Base-by-base conservation (phyloP, 2,888 invertebrate genomes). In the Ochropleura plecta region DNA sequence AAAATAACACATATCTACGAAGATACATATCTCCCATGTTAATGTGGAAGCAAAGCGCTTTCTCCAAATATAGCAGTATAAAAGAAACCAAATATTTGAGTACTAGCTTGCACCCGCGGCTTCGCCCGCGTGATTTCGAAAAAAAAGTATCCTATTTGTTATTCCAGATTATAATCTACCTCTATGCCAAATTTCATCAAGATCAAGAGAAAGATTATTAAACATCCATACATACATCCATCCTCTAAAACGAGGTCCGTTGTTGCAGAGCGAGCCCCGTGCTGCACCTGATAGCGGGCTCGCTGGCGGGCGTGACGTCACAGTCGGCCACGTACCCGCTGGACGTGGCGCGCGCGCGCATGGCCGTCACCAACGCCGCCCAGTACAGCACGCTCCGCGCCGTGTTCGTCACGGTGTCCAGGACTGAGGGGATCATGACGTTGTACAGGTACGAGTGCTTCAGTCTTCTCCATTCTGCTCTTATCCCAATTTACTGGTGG, bases 321-420 rank as follows among this genome's bases (percentile, higher is more conserved):
- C 99, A 99, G 91, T 97, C 98, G 59, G 95, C 98, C 72, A 99
- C 99, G 0, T 99, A 99, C 96, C 99, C 99, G 0, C 96, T 99
- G 88, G 99, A 99, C 96, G 96, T 99, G 92, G 99, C 99, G 42
- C 97, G 99, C 86, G 99, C 99, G 30, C 97, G 99, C 87, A 99
- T 99, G 99, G 99, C 99, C 18, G 99, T 99, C 44, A 99, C 99
- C 7, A 97, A 97, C 81, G 98, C 98, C 91, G 95, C 97, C 74
- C 97, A 98, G 93, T 99, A 93, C 89, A 90, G 95, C 79, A 95
- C 97, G 4, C 90, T 97, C 46, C 88, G 94, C 8, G 95, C 97
- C 82, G 97, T 98, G 46, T 98, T 98, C 92, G 91, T 92, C 9
- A 97, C 97, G 89, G 98, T 99, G 68, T 97, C 98, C 93, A 90